Base-by-base conservation (phyloP, 2,797 vertebrate species). In the Myotis pilosus region DNA sequence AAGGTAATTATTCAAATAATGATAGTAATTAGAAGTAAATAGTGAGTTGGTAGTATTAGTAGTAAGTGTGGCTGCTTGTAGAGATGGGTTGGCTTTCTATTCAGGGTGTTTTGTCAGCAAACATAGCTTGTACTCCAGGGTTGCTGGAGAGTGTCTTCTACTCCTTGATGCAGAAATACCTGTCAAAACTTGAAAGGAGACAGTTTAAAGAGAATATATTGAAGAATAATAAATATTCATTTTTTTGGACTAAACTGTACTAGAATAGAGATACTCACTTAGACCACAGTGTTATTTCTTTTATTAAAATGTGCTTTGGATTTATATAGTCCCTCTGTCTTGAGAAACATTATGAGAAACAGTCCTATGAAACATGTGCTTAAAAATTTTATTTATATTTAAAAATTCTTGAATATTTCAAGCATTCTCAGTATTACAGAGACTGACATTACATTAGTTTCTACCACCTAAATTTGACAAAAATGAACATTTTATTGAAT, bases 401-500 rank as follows among this genome's bases (percentile, higher is more conserved):
- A 64, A 49, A 80, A 92, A 79, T 92, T 91, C 30, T 89, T 69
- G 8, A 83, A 6, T 83, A 76, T 95, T 80, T 71, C 22, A 84
- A 16, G 41, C 8, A 57, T 92, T 91, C 15, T 66, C 33, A 88
- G 25, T 92, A 62, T 23, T 41, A 28, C 1, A 55, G 74, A 79
- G 23, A 41, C 53, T 47, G 84, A 66, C 1, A 38, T 87, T 87
- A 64, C 23, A 78, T 8, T 92, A 15, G 6, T 92, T 41, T 78
- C 55, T 87, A n/a, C n/a, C 12, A 80, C 28, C n/a, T 41, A 82
- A 15, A 94, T 91, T 92, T 95, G 80, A 86, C 10, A 75, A 71
- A 91, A 90, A 69, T 74, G 57, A 84, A 90, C n/a, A 53, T 91
- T 85, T 92, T 95, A 19, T 33, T 78, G 84, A 78, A 76, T 66